Conservation (phyloP, 2,113 vertebrate species). For the Anseranas semipalmata region DNA sequence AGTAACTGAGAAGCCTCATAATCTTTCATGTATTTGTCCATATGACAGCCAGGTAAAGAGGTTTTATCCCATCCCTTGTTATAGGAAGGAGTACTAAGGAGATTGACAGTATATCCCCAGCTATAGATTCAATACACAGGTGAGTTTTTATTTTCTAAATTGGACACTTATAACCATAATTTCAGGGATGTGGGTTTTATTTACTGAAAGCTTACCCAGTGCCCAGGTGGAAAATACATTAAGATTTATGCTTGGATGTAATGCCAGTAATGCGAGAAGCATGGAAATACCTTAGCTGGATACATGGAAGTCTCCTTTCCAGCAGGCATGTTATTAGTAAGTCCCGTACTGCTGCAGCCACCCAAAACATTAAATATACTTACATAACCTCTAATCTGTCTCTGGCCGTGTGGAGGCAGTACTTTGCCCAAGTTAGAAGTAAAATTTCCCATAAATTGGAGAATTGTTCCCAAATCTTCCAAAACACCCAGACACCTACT, state of each 20-base stretch:
- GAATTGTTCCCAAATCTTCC: background rate
- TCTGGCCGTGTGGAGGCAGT: background rate
- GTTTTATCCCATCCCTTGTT: background rate
- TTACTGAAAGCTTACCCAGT: constrained; percentile 56
- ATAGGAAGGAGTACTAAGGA: background rate
- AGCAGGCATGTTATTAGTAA: constrained; percentile 27
- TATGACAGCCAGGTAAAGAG: background rate
- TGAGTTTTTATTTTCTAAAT: background rate
- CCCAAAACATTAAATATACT: background rate
- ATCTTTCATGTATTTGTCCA: constrained; percentile 39
- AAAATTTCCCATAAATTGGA: background rate
- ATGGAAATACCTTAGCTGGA: constrained; percentile 53
- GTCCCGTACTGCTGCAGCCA: accelerated
- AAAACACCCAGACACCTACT: background rate
- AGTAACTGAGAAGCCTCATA: constrained; percentile 54
- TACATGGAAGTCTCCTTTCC: constrained; percentile 45
- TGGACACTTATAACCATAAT: background rate
- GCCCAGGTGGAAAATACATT: constrained; percentile 63
- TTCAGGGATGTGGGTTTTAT: background rate
- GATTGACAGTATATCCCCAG: background rate
- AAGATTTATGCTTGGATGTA: constrained; percentile 68
- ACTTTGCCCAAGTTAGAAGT: background rate
- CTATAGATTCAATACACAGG: background rate
- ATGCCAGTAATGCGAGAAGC: constrained; percentile 63
- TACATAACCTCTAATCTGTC: background rate